A percentile compares a stretch with the other conserved stretches of the same genome.
Evolutionary conservation across 2,797 vertebrate species (phyloP).

Genomic region (Novumbra hubbsi): DNA sequence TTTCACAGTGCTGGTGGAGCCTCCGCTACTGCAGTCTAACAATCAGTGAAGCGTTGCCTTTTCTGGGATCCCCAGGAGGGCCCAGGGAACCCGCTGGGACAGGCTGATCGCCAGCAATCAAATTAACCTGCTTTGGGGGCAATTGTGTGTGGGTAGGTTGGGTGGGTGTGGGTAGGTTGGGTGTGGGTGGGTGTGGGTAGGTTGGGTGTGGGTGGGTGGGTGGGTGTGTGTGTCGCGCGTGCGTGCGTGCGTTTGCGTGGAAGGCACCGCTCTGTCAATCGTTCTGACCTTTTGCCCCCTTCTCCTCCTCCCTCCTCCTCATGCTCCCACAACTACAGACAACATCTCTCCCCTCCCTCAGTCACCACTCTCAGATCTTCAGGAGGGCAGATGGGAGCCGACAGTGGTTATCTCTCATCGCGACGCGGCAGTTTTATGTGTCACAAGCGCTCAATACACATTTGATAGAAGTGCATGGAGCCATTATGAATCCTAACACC

Average conservation of each 20-base stretch:
- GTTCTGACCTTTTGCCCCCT: slow-evolving; percentile 3
- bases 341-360: slow-evolving; percentile 49
- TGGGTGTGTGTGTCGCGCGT: neutral
- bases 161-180: neutral
- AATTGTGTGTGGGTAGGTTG: slow-evolving; percentile 15
- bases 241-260: neutral
- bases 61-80: neutral
- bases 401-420: slow-evolving; percentile 84
- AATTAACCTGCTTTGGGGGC: slow-evolving; percentile 46
- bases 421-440: slow-evolving; percentile 77
- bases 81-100: neutral
- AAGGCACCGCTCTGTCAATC: too few relatives aligned
- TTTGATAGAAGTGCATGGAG: slow-evolving; percentile 73
- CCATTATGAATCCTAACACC: slow-evolving; percentile 70
- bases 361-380: slow-evolving; percentile 74
- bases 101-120: slow-evolving; percentile 43
- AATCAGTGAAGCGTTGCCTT: neutral
- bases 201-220: neutral
- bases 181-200: slow-evolving; percentile 19
- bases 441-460: slow-evolving; percentile 78
- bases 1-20: neutral
- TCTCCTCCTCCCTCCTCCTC: slow-evolving; percentile 1
- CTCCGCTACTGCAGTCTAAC: neutral
- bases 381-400: slow-evolving; percentile 72
- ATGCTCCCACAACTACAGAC: neutral